Conservation (phyloP, 2,888 invertebrate species). For the Ischnura elegans region DNA sequence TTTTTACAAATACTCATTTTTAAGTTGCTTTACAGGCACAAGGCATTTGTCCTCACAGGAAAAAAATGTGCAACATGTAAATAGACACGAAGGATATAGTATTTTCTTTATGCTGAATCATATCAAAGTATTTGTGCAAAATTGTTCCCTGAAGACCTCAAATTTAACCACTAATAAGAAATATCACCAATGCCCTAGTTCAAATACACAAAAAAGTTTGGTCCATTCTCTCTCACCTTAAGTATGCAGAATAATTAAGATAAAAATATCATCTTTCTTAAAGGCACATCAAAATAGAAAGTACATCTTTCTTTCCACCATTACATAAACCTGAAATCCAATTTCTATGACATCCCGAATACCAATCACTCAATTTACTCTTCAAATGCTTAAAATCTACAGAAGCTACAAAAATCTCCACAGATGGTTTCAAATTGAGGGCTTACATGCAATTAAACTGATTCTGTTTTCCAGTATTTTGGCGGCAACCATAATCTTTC, state of each 20-base stretch:
- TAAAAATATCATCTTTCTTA: background rate
- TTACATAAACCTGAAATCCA: background rate
- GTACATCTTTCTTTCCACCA: background rate
- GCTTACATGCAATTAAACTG: background rate
- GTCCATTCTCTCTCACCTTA: background rate
- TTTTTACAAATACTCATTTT: background rate
- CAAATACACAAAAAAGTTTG: background rate
- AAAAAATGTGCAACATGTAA: background rate
- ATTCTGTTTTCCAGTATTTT: background rate
- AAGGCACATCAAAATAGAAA: background rate
- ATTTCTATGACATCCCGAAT: background rate
- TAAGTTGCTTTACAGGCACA: background rate
- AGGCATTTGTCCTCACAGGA: background rate
- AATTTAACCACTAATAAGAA: background rate
- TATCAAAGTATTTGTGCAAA: background rate
- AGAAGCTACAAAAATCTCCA: background rate
- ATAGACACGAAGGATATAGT: background rate
- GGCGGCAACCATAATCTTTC: background rate
- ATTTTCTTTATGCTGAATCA: background rate
- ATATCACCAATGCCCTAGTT: background rate
- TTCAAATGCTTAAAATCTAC: background rate
- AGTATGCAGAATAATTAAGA: background rate
- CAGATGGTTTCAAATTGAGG: background rate
- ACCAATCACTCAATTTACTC: background rate
- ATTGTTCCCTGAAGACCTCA: background rate